phyloP scores from a whole-genome alignment of 2,113 vertebrate genomes.

The Sebastes schlegelii region DNA sequence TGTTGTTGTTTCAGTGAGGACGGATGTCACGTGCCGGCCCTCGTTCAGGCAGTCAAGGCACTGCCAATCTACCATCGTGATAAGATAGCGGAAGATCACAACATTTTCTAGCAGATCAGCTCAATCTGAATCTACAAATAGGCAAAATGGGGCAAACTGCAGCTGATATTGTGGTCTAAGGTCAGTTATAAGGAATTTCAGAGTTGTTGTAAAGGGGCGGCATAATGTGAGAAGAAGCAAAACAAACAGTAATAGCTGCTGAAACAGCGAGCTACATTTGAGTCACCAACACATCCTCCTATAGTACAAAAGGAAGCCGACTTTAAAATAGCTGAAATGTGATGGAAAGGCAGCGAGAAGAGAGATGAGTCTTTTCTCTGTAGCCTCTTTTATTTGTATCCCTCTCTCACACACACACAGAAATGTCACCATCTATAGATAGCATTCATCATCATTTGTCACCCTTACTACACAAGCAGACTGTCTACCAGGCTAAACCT shows the following conservation, averaged over 20 bases:
- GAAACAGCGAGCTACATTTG: neutral
- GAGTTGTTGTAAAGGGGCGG: neutral
- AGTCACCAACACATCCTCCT: neutral
- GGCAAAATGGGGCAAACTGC: neutral
- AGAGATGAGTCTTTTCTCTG: neutral
- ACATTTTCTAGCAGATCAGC: constrained; percentile 9
- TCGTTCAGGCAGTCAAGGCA: constrained; percentile 17
- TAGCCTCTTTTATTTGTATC: neutral
- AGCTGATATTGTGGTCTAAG: neutral
- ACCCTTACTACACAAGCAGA: constrained; percentile 23
- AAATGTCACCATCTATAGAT: constrained; percentile 25
- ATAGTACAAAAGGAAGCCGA: neutral
- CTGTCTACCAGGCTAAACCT: constrained; percentile 31
- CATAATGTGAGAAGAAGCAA: neutral
- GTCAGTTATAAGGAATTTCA: neutral
- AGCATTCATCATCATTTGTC: constrained; percentile 15
- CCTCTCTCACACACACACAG: neutral
- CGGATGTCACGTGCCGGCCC: constrained; percentile 55
- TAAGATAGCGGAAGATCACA: constrained; percentile 48
- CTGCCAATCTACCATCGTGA: constrained; percentile 51
- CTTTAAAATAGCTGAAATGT: constrained; percentile 3
- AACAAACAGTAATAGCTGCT: constrained; percentile 3
- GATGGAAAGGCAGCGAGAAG: neutral
- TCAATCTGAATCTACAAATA: neutral
- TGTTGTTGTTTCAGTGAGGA: constrained; percentile 25